A percentile compares a stretch with the other conserved stretches of the same genome.
phyloP scores from a whole-genome alignment of 2,888 invertebrate species.

The Xestia ashworthii region DNA sequence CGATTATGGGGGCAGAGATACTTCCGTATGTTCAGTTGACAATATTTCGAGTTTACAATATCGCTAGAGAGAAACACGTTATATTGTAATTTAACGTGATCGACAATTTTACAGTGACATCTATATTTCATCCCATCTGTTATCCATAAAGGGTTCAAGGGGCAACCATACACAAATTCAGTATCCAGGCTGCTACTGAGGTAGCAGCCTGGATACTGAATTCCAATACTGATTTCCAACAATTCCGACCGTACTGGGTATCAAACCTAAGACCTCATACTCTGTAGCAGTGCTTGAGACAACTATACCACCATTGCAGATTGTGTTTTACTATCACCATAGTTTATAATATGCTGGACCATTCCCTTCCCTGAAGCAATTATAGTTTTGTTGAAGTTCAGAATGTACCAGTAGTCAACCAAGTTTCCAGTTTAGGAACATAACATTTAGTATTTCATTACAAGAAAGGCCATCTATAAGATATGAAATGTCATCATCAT shows the following conservation, averaged over 20 bases:
- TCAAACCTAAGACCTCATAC: neutral
- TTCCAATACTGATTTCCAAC: neutral
- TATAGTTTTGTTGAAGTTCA: neutral
- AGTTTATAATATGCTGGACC: neutral
- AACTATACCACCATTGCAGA: neutral
- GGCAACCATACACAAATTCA: too few relatives aligned
- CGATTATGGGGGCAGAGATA: too few relatives aligned
- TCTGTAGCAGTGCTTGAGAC: neutral
- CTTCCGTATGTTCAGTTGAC: too few relatives aligned
- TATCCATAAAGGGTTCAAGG: too few relatives aligned
- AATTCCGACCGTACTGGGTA: neutral
- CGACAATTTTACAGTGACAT: too few relatives aligned
- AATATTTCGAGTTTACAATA: too few relatives aligned
- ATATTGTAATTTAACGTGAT: too few relatives aligned
- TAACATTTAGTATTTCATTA: neutral
- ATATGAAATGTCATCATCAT: slow-evolving; percentile 3
- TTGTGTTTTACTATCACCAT: neutral
- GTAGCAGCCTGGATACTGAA: too few relatives aligned
- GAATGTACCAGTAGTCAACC: neutral
- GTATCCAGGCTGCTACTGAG: too few relatives aligned
- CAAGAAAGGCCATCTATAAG: neutral
- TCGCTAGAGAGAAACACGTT: too few relatives aligned
- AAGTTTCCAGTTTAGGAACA: neutral
- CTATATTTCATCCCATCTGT: too few relatives aligned
- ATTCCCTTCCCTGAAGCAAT: neutral